A percentile compares a stretch with the other conserved stretches of the same genome.
These are phyloP conservation scores for Clusia tigrina DNA, from an alignment of 2,888 invertebrate species.

Conservation along the genomic window DNA sequence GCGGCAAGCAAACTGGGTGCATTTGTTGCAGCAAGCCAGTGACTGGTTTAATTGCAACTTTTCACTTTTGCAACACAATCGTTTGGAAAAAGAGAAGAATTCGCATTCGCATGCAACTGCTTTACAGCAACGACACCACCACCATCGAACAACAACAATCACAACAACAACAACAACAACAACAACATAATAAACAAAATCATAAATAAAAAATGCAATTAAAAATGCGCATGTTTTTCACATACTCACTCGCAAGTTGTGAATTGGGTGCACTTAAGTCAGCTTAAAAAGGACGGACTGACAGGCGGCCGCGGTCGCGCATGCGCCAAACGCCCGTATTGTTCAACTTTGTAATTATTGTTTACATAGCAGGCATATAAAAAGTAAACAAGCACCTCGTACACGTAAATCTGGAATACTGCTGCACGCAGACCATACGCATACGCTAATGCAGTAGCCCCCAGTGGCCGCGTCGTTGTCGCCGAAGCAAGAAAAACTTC, in stretches of 20 bases:
- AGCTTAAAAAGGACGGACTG: neutral
- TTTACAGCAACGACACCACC: conserved; percentile 19
- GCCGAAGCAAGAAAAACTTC: no score
- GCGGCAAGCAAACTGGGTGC: neutral
- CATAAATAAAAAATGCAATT: neutral
- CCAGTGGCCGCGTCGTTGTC: no score
- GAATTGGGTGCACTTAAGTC: neutral
- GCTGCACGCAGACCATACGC: no score
- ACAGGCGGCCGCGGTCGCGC: neutral
- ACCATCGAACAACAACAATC: neutral
- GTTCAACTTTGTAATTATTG: neutral
- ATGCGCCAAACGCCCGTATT: neutral
- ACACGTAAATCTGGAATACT: no score
- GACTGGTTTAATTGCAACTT: conserved; percentile 61
- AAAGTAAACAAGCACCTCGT: no score
- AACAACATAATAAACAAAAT: neutral
- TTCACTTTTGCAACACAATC: conserved; percentile 57
- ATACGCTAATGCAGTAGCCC: no score
- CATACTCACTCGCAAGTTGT: neutral
- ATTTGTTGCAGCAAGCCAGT: conserved; percentile 39
- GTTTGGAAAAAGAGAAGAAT: conserved; percentile 31
- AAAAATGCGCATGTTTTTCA: neutral
- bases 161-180: neutral
- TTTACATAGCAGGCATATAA: neutral
- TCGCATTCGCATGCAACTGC: conserved; percentile 46